These are phyloP conservation scores for Cyclophora punctaria DNA, from an alignment of 2,888 invertebrate genomes.

Conservation along the genomic window DNA sequence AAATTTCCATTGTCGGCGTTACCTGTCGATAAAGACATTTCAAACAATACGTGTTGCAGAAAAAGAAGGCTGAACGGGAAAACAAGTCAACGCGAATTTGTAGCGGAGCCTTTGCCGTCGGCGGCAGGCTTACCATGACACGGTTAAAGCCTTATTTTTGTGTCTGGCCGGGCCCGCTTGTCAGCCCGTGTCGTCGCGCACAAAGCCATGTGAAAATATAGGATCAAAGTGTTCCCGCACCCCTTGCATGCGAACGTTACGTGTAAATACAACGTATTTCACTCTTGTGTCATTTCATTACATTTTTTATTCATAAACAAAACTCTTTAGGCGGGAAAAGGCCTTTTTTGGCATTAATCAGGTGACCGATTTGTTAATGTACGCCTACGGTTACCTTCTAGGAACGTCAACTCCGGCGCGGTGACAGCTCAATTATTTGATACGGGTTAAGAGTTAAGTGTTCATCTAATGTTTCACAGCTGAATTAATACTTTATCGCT, in stretches of 20 bases:
- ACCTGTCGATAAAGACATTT: conserved; percentile 26
- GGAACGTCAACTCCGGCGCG: conserved; percentile 14
- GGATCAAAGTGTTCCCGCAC: conserved; percentile 66
- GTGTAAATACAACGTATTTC: conserved; percentile 43
- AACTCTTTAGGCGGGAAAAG: conserved; percentile 19
- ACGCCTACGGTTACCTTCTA: conserved; percentile 6
- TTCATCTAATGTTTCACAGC: conserved; percentile 11
- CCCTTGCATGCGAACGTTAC: conserved; percentile 45
- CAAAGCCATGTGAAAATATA: conserved; percentile 73
- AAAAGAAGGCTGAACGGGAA: conserved; percentile 39
- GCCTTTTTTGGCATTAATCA: conserved; percentile 22
- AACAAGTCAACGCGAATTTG: conserved; percentile 68
- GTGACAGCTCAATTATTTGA: conserved; percentile 18
- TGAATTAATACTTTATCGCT: background rate
- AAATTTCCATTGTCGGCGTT: conserved; percentile 3
- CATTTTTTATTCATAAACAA: conserved; percentile 24
- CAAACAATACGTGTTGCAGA: conserved; percentile 37
- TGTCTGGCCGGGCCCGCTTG: conserved; percentile 69
- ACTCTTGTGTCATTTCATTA: conserved; percentile 38
- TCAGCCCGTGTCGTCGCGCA: conserved; percentile 62
- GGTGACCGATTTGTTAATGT: conserved; percentile 20
- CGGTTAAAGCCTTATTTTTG: conserved; percentile 74
- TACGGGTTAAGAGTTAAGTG: conserved; percentile 21
- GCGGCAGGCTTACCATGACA: conserved; percentile 72
- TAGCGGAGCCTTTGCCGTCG: conserved; percentile 71